Evolutionary conservation across 2,888 invertebrate species (phyloP).

Genomic region (Sinelater perroti): DNA sequence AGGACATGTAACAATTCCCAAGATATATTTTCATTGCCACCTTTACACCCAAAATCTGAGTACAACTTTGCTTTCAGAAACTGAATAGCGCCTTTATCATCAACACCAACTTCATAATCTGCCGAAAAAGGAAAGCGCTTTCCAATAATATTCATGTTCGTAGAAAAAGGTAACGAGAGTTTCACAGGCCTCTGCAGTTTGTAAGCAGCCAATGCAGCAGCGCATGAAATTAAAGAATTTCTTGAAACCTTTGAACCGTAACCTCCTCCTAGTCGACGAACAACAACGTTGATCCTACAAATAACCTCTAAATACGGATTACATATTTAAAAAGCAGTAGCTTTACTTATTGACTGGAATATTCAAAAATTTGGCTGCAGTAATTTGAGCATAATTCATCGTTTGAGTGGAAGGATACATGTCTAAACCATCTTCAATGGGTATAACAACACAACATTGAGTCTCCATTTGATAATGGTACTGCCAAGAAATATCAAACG

Average conservation of each 20-base stretch:
- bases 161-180: conserved; percentile 73
- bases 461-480: conserved; percentile 81
- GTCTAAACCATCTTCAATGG: conserved; percentile 68
- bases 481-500: conserved; percentile 66
- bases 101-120: conserved; percentile 72
- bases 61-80: conserved; percentile 66
- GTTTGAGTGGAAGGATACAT: conserved; percentile 70
- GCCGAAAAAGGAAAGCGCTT: conserved; percentile 68
- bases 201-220: conserved; percentile 73
- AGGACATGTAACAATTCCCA: neutral
- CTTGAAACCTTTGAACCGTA: conserved; percentile 82
- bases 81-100: conserved; percentile 70
- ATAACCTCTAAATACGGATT: neutral
- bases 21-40: conserved; percentile 61
- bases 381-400: conserved; percentile 65
- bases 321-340: neutral
- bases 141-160: conserved; percentile 74
- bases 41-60: conserved; percentile 63
- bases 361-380: conserved; percentile 62
- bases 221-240: conserved; percentile 66
- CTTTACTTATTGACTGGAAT: conserved; percentile 67
- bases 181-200: conserved; percentile 71
- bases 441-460: conserved; percentile 68
- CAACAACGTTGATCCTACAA: conserved; percentile 73
- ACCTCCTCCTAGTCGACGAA: conserved; percentile 80